phyloP scores from a whole-genome alignment of 2,113 vertebrate species.

The Tetrao urogallus region DNA sequence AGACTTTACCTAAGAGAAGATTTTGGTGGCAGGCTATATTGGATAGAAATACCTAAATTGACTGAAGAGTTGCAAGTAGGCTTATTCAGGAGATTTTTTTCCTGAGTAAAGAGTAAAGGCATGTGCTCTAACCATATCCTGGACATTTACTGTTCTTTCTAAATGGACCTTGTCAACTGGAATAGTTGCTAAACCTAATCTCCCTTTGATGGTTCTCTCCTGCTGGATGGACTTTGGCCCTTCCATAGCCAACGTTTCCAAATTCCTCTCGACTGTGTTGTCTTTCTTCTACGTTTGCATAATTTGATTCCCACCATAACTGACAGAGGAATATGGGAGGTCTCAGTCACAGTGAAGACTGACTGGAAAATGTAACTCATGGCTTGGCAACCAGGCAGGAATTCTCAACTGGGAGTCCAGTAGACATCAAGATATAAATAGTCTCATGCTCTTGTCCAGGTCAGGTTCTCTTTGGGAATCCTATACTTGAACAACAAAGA shows the following conservation, averaged over 20 bases:
- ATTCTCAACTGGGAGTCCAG: constrained; percentile 15
- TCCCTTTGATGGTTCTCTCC: not conserved
- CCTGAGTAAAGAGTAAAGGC: not conserved
- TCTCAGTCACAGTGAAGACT: not conserved
- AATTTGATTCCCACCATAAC: constrained; percentile 2
- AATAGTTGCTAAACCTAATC: not conserved
- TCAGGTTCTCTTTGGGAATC: not conserved
- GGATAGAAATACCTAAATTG: not conserved
- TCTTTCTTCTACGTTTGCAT: not conserved
- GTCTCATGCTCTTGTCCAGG: not conserved
- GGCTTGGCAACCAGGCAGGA: constrained; percentile 29
- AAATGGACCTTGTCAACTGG: not conserved
- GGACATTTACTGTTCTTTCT: not conserved
- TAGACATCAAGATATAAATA: constrained; percentile 50
- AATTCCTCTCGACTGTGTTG: not conserved
- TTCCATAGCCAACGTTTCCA: not conserved
- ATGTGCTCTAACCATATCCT: not conserved
- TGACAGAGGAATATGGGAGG: not conserved
- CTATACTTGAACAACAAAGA: not conserved
- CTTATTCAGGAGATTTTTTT: not conserved
- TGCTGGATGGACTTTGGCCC: not conserved
- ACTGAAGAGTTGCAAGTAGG: not conserved
- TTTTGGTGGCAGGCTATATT: not conserved
- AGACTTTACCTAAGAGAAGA: not conserved
- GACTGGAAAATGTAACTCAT: constrained; percentile 19